Conservation (phyloP, 2,797 vertebrate genomes). For the Chaetophractus vellerosus region DNA sequence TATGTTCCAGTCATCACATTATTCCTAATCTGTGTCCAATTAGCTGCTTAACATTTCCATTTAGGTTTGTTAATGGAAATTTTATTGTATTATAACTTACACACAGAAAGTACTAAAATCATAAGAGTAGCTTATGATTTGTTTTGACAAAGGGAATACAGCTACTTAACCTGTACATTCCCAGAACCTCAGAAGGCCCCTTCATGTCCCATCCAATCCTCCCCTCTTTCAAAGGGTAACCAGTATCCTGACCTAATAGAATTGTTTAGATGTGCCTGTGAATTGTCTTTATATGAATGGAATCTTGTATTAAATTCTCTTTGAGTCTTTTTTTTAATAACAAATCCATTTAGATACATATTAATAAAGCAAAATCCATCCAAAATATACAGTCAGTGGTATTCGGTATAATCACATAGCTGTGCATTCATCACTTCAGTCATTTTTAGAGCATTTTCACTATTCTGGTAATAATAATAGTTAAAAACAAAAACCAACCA, state of each 20-base stretch:
- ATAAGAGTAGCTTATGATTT: not conserved
- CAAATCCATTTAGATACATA: no score
- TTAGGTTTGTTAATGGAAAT: slow-evolving; percentile 3
- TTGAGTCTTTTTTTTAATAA: not conserved
- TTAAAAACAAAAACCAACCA: no score
- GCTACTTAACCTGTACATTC: not conserved
- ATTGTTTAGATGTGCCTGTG: not conserved
- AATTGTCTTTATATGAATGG: not conserved
- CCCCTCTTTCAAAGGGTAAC: not conserved
- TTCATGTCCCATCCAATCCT: not conserved
- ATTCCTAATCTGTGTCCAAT: not conserved
- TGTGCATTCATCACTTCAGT: no score
- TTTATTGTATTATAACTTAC: not conserved
- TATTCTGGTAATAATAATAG: no score
- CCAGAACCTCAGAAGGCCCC: no score
- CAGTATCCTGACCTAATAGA: not conserved
- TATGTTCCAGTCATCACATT: not conserved
- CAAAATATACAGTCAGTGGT: no score
- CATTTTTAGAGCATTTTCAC: no score
- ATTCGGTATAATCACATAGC: no score
- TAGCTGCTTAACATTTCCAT: not conserved
- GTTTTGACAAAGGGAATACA: slow-evolving; percentile 24
- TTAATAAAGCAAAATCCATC: no score
- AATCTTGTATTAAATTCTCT: not conserved
- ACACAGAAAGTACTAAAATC: not conserved